phyloP scores from a whole-genome alignment of 2,888 invertebrate species.

The Lasius platythorax region DNA sequence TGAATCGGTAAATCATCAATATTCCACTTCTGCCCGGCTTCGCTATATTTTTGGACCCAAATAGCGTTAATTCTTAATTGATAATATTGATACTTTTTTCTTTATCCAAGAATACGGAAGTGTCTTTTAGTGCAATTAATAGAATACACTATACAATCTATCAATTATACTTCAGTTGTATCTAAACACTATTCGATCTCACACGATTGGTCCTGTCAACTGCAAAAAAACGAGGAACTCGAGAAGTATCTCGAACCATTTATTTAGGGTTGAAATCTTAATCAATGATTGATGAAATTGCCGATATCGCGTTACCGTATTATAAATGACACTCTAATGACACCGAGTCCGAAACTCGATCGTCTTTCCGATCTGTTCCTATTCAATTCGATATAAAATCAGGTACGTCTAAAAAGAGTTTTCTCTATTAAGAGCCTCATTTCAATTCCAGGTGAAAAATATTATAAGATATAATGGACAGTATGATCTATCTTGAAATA shows the following conservation, averaged over 20 bases:
- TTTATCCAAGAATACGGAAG: conserved; percentile 11
- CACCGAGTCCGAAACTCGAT: not conserved
- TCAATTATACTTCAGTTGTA: not conserved
- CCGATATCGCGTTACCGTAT: not conserved
- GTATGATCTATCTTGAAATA: not conserved
- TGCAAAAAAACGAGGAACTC: conserved; percentile 24
- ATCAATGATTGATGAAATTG: conserved; percentile 28
- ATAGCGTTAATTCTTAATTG: not conserved
- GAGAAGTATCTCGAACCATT: conserved; percentile 23
- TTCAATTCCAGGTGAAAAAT: conserved; percentile 9
- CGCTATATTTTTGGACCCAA: conserved; percentile 44
- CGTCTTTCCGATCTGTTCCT: not conserved
- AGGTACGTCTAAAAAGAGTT: conserved; percentile 67
- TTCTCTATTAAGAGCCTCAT: not conserved
- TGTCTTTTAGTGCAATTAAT: conserved; percentile 35
- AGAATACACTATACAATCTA: not conserved
- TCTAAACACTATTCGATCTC: conserved; percentile 29
- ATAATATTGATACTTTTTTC: conserved; percentile 7
- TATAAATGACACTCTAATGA: conserved; percentile 6
- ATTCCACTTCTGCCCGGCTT: not conserved
- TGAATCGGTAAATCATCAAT: not conserved
- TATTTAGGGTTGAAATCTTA: conserved; percentile 6
- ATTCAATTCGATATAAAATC: conserved; percentile 59
- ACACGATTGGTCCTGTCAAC: conserved; percentile 34
- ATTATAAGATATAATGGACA: not conserved